Base-by-base conservation (phyloP, 2,888 invertebrate genomes). In the Lasioglossum zephyrum region DNA sequence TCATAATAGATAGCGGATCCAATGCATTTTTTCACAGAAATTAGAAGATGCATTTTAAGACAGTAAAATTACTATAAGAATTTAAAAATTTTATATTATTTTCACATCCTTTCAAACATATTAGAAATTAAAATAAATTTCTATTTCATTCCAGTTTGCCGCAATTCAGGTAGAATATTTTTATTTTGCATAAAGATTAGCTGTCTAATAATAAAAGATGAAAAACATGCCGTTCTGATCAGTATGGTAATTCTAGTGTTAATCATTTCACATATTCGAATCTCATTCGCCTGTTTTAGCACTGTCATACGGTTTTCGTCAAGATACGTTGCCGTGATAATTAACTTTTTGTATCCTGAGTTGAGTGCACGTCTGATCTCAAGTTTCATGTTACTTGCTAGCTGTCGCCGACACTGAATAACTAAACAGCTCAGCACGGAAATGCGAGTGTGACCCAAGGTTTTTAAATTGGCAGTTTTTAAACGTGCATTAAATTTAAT, bases 261-360 rank as follows among this genome's bases (percentile, higher is more conserved):
- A 63, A 63, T 57, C 11, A 11, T 57, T 57, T 57, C 57, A 57
- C 57, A n/a, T 57, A 57, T 57, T 57, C 57, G 11, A 57, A n/a
- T 11, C 57, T 57, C n/a, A 1, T 57, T n/a, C 57, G n/a, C n/a
- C 57, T 57, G n/a, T 57, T n/a, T 11, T 57, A 57, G 57, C 57
- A 57, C 57, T n/a, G 57, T n/a, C 57, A 18, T 66, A 31, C 26
- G 66, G 66, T 36, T 31, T 66, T 66, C 66, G 66, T 31, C 26
- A 31, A 66, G 18, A 31, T 66, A 26, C 31, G 31, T 31, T 66
- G 57, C n/a, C 9, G 11, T n/a, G 57, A 57, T 57, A 57, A 57
- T n/a, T 57, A 57, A 57, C n/a, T 57, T 57, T 57, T 57, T 57
- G 57, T n/a, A n/a, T n/a, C 57, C 57, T 57, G 57, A 57, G 57